Evolutionary conservation across 2,113 vertebrate genomes (phyloP).

Genomic region (Rallus limicola): DNA sequence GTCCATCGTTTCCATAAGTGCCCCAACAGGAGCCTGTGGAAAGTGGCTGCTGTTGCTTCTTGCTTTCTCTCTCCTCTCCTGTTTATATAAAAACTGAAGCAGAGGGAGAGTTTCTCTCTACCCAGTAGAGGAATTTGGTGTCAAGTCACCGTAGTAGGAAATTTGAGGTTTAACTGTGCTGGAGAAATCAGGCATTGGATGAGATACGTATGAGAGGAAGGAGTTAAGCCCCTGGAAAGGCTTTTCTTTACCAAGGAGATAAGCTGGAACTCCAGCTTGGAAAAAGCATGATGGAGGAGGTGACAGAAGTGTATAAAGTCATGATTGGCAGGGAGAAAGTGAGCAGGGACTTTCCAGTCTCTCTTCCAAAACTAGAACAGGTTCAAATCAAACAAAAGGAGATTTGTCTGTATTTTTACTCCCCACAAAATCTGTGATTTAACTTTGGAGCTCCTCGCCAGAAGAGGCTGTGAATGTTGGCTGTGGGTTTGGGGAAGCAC

Average conservation of each 20-base stretch:
- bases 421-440: not conserved
- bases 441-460: not conserved
- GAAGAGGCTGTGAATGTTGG: not conserved
- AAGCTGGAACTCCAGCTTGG: not conserved
- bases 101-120: not conserved
- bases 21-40: not conserved
- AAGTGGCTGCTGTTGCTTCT: not conserved
- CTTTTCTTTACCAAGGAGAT: not conserved
- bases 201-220: not conserved
- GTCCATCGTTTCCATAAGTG: not conserved
- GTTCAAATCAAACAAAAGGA: not conserved
- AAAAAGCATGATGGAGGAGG: not conserved
- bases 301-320: not conserved
- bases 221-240: not conserved
- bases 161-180: not conserved
- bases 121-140: not conserved
- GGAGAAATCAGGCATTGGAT: not conserved
- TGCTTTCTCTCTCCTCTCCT: not conserved
- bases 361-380: not conserved
- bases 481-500: not conserved
- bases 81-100: not conserved
- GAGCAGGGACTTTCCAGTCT: not conserved
- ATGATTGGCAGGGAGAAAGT: not conserved
- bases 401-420: accelerated
- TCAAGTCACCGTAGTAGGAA: not conserved